Percentiles rank a stretch among this genome's conserved stretches.
These are phyloP conservation scores for Ectemnius cavifrons DNA, from an alignment of 2,888 invertebrate genomes.

Conservation along the genomic window DNA sequence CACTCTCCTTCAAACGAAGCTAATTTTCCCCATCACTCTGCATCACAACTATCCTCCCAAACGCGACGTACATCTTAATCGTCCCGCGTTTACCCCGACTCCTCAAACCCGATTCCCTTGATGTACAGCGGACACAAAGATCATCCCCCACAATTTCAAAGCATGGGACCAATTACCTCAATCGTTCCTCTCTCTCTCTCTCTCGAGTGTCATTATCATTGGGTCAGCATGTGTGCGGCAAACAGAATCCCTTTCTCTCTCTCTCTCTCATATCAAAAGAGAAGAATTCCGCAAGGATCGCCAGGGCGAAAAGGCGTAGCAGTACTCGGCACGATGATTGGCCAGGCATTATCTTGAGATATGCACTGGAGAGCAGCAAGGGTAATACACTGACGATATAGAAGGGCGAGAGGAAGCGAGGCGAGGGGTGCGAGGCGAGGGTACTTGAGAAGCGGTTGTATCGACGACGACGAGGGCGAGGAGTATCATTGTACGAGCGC, in stretches of 20 bases:
- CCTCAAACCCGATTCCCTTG: too few species aligned
- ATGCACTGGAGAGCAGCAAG: conserved; percentile 43
- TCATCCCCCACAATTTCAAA: background rate
- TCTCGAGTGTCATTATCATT: too few species aligned
- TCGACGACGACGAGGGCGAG: conserved; percentile 60
- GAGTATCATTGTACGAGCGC: conserved; percentile 72
- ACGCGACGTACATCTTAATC: too few species aligned
- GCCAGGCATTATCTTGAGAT: conserved; percentile 75
- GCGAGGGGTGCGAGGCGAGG: conserved; percentile 39
- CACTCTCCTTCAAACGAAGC: too few species aligned
- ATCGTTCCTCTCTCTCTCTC: conserved; percentile 8
- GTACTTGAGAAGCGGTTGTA: conserved; percentile 38
- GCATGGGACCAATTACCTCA: conserved; percentile 27
- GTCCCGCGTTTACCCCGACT: too few species aligned
- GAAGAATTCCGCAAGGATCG: conserved; percentile 26
- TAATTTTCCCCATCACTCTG: too few species aligned
- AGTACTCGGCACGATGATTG: conserved; percentile 50
- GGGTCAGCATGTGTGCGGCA: conserved; percentile 4
- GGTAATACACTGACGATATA: conserved; percentile 38
- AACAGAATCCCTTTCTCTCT: too few species aligned
- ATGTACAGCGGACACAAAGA: background rate
- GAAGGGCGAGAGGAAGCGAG: conserved; percentile 55
- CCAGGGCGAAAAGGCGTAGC: background rate
- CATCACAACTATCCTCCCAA: too few species aligned
- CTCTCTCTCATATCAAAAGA: background rate